Base-by-base conservation (phyloP, 2,113 vertebrate genomes). In the Microtus montanus region DNA sequence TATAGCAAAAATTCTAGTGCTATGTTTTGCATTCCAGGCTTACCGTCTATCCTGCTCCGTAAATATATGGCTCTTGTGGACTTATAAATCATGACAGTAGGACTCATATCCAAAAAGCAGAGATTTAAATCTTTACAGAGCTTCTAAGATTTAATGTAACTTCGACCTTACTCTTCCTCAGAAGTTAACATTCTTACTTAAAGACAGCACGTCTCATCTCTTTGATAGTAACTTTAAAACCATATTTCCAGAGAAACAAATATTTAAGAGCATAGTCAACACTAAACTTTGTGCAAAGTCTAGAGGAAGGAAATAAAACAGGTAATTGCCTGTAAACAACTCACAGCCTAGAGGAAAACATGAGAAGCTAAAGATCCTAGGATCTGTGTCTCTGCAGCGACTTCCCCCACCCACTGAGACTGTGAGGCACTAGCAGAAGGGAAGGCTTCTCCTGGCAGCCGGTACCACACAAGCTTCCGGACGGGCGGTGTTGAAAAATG, bases 1-100 rank as follows among this genome's bases (percentile, higher is more conserved):
- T 95, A 89, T 87, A 94, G 95, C 89, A 70, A 79, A 94, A 97
- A 96, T 97, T 93, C 79, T 95, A 92, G 93, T 91, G 89, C 97
- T 92, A 20, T 80, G 96, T 87, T 95, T 87, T 89, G 96, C 98
- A 98, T 98, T 97, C 97, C 97, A 98, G 95, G 80, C 90, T 97
- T 94, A 92, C 77, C 93, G 93, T 98, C 91, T 97, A 44, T 95
- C 95, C 91, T 96, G 71, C 93, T 92, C 91, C 19, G 92, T 96
- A 96, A 97, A 95, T 98, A 89, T 87, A 90, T 96, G 97, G 95
- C 96, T 98, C 97, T 98, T 96, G 97, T 97, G 97, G 96, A 93
- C 94, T 75, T 95, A 98, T 97, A 98, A 98, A 98, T 98, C 98
- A 98, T 96, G 98, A 82, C 90, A 94, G 96, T 47, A 85, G 91